Evolutionary conservation across 2,797 vertebrate species (phyloP).

Genomic region (Chromobotia macracanthus): DNA sequence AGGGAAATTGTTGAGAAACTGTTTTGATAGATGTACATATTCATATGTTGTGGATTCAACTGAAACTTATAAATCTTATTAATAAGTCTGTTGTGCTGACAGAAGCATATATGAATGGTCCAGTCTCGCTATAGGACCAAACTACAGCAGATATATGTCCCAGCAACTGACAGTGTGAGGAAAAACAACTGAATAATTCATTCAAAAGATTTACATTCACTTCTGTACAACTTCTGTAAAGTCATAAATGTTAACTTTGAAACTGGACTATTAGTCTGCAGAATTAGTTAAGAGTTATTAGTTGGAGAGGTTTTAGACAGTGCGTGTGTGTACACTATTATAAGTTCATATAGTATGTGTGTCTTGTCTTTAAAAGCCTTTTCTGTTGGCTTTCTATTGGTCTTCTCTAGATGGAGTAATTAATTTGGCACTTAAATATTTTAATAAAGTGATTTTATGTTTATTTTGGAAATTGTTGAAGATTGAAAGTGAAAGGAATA

Average conservation of each 20-base stretch:
- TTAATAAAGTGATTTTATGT: conserved; percentile 2
- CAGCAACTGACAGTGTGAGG: conserved; percentile 49
- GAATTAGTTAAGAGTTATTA: too few species aligned
- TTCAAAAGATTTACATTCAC: conserved; percentile 32
- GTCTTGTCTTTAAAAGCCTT: conserved; percentile 41
- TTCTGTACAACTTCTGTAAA: background rate
- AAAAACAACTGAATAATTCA: background rate
- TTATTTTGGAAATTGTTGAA: conserved; percentile 1
- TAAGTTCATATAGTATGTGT: conserved; percentile 12
- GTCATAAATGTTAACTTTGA: conserved; percentile 14
- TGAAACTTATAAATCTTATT: conserved; percentile 2
- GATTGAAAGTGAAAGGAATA: background rate
- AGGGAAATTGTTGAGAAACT: background rate
- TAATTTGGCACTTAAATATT: background rate
- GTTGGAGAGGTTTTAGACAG: background rate
- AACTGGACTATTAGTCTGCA: conserved; percentile 5
- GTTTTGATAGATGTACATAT: conserved; percentile 33
- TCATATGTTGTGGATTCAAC: conserved; percentile 1
- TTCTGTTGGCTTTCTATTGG: conserved; percentile 21
- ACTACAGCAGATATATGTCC: conserved; percentile 59
- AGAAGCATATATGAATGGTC: conserved; percentile 34
- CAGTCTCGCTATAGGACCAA: conserved; percentile 73
- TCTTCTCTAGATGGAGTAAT: background rate
- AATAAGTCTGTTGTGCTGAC: conserved; percentile 39
- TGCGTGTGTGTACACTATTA: conserved; percentile 39